phyloP scores from a whole-genome alignment of 2,888 invertebrate genomes.

The Caenorhabditis sp. region DNA sequence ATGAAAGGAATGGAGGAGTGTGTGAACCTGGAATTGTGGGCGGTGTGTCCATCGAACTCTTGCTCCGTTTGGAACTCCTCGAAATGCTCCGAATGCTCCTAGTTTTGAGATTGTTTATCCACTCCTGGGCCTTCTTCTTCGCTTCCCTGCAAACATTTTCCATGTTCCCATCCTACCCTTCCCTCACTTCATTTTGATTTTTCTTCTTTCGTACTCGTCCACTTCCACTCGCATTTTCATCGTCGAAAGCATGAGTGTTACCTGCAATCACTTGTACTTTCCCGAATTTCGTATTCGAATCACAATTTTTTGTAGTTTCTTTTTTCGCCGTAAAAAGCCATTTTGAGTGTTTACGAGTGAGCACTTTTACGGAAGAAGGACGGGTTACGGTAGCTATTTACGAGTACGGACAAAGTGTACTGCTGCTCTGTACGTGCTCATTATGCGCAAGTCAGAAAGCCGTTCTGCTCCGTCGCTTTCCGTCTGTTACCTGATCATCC shows the following conservation, averaged over 20 bases:
- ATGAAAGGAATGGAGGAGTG: too few relatives aligned
- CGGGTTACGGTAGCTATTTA: neutral
- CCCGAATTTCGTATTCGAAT: conserved; percentile 8
- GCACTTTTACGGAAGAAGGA: neutral
- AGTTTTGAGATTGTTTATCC: conserved; percentile 48
- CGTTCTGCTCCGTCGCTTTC: too few relatives aligned
- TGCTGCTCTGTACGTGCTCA: neutral
- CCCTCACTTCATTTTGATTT: conserved; percentile 51
- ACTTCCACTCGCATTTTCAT: conserved; percentile 60
- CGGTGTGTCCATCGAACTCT: conserved; percentile 37
- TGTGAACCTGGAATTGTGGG: conserved; percentile 19
- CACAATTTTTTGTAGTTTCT: conserved; percentile 11
- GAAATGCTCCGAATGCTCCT: conserved; percentile 46
- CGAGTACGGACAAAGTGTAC: neutral
- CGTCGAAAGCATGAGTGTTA: conserved; percentile 57
- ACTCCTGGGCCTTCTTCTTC: conserved; percentile 56
- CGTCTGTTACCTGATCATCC: conserved; percentile 54
- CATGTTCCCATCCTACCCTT: too few relatives aligned
- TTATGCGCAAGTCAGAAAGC: too few relatives aligned
- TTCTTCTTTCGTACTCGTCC: conserved; percentile 49
- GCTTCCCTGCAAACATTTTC: conserved; percentile 34
- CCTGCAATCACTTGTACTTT: conserved; percentile 42
- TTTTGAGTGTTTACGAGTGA: neutral
- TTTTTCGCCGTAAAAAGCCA: too few relatives aligned
- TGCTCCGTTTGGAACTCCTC: conserved; percentile 48